Percentiles rank a stretch among this genome's conserved stretches.
phyloP scores from a whole-genome alignment of 2,113 vertebrate species.

The Pelobates fuscus region DNA sequence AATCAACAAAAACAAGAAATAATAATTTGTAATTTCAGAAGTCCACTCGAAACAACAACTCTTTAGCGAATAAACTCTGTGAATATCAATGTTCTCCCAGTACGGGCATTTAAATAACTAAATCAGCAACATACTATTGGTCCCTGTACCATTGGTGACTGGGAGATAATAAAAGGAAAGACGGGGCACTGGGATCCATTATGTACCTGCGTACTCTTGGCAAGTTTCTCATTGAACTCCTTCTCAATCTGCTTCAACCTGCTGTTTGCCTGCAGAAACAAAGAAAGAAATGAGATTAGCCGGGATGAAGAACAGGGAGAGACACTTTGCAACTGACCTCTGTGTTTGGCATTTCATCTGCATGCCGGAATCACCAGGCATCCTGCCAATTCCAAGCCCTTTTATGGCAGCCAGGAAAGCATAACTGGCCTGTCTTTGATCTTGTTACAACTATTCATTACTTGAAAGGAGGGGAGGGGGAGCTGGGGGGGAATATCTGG shows the following conservation, averaged over 20 bases:
- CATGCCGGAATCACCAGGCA: constrained; percentile 74
- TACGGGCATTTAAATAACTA: too few relatives aligned
- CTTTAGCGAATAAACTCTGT: too few relatives aligned
- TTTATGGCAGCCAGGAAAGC: constrained; percentile 79
- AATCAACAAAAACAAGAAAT: too few relatives aligned
- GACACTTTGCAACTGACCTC: constrained; percentile 73
- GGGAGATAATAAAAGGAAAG: too few relatives aligned
- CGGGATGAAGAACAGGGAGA: constrained; percentile 64
- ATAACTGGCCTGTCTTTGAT: constrained; percentile 79
- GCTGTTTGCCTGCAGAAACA: constrained; percentile 80
- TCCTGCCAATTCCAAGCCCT: constrained; percentile 75
- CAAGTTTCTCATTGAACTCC: constrained; percentile 81
- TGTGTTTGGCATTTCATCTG: constrained; percentile 72
- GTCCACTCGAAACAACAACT: too few relatives aligned
- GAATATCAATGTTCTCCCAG: too few relatives aligned
- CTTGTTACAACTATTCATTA: constrained; percentile 88
- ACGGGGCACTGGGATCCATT: constrained; percentile 61
- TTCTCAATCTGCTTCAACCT: constrained; percentile 86
- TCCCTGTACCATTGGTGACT: too few relatives aligned
- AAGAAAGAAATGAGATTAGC: constrained; percentile 67
- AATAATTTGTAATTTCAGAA: too few relatives aligned
- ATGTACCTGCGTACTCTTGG: constrained; percentile 87
- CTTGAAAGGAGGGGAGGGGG: constrained; percentile 78
- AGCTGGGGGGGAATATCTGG: constrained; percentile 65
- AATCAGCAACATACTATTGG: too few relatives aligned